phyloP scores from a whole-genome alignment of 1,140 invertebrate species.

The Zaprionus davidi region DNA sequence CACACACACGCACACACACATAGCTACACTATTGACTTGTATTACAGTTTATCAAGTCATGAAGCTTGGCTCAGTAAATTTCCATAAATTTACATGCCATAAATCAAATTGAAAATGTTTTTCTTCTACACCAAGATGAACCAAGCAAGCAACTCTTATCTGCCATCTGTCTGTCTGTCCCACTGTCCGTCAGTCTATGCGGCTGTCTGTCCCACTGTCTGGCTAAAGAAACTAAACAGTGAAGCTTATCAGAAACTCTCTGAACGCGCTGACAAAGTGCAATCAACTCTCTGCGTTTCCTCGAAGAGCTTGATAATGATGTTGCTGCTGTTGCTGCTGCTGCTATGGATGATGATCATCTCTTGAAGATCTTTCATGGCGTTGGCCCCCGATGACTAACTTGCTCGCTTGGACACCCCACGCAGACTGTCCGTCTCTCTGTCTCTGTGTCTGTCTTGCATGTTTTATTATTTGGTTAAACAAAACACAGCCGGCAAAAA shows the following conservation, averaged over 20 bases:
- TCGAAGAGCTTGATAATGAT: conserved; percentile 31
- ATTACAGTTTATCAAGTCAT: conserved; percentile 61
- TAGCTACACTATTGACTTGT: conserved; percentile 41
- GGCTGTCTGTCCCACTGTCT: conserved; percentile 9
- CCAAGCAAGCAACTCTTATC: conserved; percentile 54
- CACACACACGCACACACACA: conserved; percentile 6
- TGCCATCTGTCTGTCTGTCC: conserved; percentile 46
- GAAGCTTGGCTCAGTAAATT: conserved; percentile 64
- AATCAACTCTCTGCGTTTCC: conserved; percentile 75
- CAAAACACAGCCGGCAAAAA: conserved; percentile 60
- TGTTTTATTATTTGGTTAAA: conserved; percentile 66
- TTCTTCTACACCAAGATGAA: conserved; percentile 49
- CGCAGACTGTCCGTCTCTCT: conserved; percentile 43
- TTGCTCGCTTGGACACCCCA: conserved; percentile 53
- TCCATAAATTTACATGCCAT: conserved; percentile 80
- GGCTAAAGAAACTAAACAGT: conserved; percentile 66
- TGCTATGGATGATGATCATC: not conserved
- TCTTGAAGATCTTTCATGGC: not conserved
- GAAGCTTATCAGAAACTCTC: conserved; percentile 55
- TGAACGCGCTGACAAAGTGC: conserved; percentile 68
- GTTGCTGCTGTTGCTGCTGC: conserved; percentile 7
- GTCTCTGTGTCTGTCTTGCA: not conserved
- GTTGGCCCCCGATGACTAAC: conserved; percentile 59
- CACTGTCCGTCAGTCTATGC: not conserved
- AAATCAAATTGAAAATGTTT: conserved; percentile 79